These are phyloP conservation scores for Oikopleura albicans DNA, from an alignment of 23 tunicate genomes.

Conservation along the genomic window DNA sequence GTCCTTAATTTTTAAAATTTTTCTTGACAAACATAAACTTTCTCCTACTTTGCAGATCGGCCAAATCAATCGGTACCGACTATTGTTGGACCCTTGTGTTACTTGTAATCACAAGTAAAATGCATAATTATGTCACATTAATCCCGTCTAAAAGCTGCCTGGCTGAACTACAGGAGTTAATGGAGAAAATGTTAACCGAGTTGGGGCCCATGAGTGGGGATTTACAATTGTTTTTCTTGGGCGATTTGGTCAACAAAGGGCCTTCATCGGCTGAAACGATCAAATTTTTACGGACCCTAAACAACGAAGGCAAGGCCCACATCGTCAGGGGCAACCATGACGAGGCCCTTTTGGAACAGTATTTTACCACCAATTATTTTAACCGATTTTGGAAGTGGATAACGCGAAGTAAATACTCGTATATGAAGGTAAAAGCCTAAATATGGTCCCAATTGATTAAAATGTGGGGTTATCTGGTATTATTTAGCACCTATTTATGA, in stretches of 20 bases:
- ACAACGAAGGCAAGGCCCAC: constrained; percentile 17
- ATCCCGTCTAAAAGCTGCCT: not conserved
- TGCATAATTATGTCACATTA: too few species aligned
- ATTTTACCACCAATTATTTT: constrained; percentile 10
- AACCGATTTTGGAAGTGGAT: not conserved
- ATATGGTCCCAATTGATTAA: not conserved
- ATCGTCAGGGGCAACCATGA: constrained; percentile 72
- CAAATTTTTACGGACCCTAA: constrained; percentile 20
- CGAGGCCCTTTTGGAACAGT: constrained; percentile 34
- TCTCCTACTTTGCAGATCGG: too few species aligned
- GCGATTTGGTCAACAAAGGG: constrained; percentile 71
- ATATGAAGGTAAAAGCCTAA: not conserved
- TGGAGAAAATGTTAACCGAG: not conserved
- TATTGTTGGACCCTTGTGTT: too few species aligned
- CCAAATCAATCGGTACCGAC: too few species aligned
- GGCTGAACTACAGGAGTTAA: not conserved
- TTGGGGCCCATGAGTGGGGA: not conserved
- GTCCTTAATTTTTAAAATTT: too few species aligned
- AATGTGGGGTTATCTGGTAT: not conserved
- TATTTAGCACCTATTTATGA: too few species aligned
- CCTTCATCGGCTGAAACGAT: constrained; percentile 44
- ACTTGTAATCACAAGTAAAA: too few species aligned
- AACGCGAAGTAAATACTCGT: not conserved
- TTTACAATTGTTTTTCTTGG: constrained; percentile 33
- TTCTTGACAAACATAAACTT: too few species aligned